Evolutionary conservation across 2,888 invertebrate genomes (phyloP).

Genomic region (Achlya flavicornis): DNA sequence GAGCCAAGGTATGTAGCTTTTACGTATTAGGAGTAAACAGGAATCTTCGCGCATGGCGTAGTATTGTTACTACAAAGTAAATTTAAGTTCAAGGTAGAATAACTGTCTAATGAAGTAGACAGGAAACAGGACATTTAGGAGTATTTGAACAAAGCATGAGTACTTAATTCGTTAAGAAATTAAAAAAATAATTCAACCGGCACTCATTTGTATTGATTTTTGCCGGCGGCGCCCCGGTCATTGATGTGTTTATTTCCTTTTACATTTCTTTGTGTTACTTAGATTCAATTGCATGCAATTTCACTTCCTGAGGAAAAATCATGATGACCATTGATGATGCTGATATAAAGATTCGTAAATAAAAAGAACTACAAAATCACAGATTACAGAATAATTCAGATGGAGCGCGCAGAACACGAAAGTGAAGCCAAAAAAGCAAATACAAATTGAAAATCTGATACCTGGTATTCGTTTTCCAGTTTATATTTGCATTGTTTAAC

Average conservation of each 20-base stretch:
- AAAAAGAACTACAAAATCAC: too few species aligned
- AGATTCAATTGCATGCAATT: not conserved
- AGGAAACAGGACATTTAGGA: conserved; percentile 43
- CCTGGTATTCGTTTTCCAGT: too few species aligned
- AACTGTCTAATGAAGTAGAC: conserved; percentile 56
- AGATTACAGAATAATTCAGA: too few species aligned
- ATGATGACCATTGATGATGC: not conserved
- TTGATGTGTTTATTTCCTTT: conserved; percentile 53
- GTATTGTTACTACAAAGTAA: conserved; percentile 35
- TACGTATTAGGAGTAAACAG: conserved; percentile 18
- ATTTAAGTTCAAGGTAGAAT: conserved; percentile 68
- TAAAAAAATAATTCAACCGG: conserved; percentile 22
- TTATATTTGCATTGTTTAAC: too few species aligned
- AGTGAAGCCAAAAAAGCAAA: too few species aligned
- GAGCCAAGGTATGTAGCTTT: conserved; percentile 85
- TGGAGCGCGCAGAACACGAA: too few species aligned
- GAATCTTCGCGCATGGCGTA: conserved; percentile 35
- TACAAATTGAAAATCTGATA: too few species aligned
- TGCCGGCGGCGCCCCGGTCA: conserved; percentile 57
- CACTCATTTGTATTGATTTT: conserved; percentile 64
- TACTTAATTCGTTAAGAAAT: not conserved
- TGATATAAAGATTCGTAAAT: not conserved
- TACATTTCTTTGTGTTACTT: conserved; percentile 44
- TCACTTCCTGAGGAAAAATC: not conserved
- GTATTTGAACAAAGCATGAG: not conserved